Conservation (phyloP, 2,888 invertebrate genomes). For the Ophion ellenae region DNA sequence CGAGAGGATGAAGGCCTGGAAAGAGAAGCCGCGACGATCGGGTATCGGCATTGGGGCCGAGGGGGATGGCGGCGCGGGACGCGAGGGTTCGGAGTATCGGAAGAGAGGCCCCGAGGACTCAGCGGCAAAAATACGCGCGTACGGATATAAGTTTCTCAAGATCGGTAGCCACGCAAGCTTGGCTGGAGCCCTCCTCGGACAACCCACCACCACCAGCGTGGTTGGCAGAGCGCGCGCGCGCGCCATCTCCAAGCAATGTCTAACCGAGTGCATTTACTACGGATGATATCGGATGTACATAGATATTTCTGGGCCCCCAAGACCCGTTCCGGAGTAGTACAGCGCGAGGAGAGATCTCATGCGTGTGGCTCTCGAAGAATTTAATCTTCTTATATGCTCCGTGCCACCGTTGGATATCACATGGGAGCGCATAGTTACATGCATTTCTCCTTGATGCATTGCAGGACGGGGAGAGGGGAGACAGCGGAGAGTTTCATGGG, state of each 20-base stretch:
- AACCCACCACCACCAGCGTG: too few relatives aligned
- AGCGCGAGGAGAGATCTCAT: constrained; percentile 4
- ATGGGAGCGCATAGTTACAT: constrained; percentile 34
- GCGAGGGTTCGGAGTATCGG: constrained; percentile 60
- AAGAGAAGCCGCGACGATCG: constrained; percentile 53
- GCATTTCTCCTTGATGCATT: constrained; percentile 29
- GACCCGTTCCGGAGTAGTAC: neutral
- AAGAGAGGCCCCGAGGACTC: constrained; percentile 30
- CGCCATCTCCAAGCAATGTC: too few relatives aligned
- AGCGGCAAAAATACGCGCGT: constrained; percentile 35
- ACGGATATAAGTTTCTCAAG: constrained; percentile 17
- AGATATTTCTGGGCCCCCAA: constrained; percentile 12
- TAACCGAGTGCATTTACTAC: neutral
- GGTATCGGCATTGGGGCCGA: constrained; percentile 34
- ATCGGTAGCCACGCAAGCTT: constrained; percentile 26
- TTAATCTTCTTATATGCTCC: constrained; percentile 31
- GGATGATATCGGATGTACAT: constrained; percentile 19
- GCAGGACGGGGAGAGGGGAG: constrained; percentile 7
- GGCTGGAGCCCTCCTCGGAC: neutral
- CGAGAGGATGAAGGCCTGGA: constrained; percentile 47
- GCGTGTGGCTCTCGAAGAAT: constrained; percentile 47
- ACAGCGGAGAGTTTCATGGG: constrained; percentile 17
- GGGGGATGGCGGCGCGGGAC: neutral
- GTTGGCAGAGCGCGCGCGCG: too few relatives aligned
- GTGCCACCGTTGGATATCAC: constrained; percentile 29